A percentile compares a stretch with the other conserved stretches of the same genome.
These are phyloP conservation scores for Myocastor coypus DNA, from an alignment of 2,113 vertebrate genomes.

Conservation along the genomic window DNA sequence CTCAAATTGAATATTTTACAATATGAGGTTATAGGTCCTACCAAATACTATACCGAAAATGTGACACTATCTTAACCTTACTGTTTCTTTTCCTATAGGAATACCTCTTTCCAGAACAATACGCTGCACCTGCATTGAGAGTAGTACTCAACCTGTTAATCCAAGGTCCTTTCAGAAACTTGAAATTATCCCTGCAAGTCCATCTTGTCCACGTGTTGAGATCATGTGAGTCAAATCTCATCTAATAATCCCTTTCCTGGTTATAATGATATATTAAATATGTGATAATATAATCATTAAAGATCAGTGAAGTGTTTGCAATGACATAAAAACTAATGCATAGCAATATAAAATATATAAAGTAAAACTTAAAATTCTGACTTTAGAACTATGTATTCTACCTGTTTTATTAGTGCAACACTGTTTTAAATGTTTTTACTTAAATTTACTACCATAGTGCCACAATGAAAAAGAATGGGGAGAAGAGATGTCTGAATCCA, in stretches of 20 bases:
- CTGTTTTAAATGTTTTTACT: conserved; percentile 21
- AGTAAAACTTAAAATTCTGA: background rate
- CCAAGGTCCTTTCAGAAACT: conserved; percentile 66
- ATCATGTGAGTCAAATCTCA: conserved; percentile 80
- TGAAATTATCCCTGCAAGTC: conserved; percentile 78
- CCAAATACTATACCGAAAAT: conserved; percentile 3
- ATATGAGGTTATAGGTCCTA: background rate
- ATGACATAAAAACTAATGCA: conserved; percentile 12
- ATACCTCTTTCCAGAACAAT: conserved; percentile 44
- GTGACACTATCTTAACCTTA: background rate
- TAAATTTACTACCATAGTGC: conserved; percentile 60
- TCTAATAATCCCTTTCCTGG: background rate
- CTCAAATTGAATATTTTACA: background rate
- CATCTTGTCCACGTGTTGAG: conserved; percentile 65
- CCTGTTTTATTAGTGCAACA: background rate
- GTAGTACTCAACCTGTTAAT: background rate
- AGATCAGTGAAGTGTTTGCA: background rate
- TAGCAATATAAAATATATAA: background rate
- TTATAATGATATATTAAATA: conserved; percentile 26
- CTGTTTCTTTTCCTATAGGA: conserved; percentile 59
- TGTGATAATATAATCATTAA: background rate
- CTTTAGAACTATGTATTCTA: background rate
- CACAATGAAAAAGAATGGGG: conserved; percentile 64
- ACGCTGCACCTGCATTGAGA: conserved; percentile 70
- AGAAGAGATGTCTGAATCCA: conserved; percentile 76